Conservation (phyloP, 2,888 invertebrate genomes). For the Lasioglossum zephyrum region DNA sequence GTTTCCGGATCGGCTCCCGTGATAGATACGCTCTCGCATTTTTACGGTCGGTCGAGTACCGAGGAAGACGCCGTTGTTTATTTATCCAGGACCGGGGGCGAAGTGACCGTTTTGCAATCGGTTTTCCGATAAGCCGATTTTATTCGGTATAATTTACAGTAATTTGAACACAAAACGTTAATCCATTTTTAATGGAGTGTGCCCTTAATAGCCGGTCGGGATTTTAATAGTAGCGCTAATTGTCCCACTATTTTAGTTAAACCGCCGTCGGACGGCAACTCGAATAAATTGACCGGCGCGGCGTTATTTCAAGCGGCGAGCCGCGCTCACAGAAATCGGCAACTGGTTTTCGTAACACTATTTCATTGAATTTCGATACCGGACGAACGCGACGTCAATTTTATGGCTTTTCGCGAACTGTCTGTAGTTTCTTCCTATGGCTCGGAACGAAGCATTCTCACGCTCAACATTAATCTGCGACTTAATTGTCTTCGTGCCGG, state of each 20-base stretch:
- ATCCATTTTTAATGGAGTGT: constrained; percentile 61
- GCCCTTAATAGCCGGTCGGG: constrained; percentile 48
- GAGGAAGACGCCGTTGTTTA: constrained; percentile 36
- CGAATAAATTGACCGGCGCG: constrained; percentile 41
- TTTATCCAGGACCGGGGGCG: constrained; percentile 25
- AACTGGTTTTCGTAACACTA: background rate
- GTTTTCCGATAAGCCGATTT: constrained; percentile 54
- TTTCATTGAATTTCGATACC: constrained; percentile 32
- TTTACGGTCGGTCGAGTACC: background rate
- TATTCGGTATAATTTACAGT: constrained; percentile 52
- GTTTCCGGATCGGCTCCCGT: background rate
- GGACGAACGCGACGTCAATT: background rate
- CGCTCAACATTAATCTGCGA: background rate
- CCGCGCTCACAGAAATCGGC: constrained; percentile 24
- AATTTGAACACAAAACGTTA: constrained; percentile 52
- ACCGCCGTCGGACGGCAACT: background rate
- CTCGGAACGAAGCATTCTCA: background rate
- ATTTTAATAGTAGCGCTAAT: constrained; percentile 59
- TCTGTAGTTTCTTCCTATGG: background rate
- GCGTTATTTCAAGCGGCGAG: constrained; percentile 20
- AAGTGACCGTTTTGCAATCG: constrained; percentile 27
- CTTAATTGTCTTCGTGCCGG: no score
- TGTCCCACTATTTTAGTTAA: constrained; percentile 51
- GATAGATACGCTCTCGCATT: constrained; percentile 8
- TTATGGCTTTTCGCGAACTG: background rate